Evolutionary conservation across 2,888 invertebrate species (phyloP).

Genomic region (Parapristionchus giblindavisi): DNA sequence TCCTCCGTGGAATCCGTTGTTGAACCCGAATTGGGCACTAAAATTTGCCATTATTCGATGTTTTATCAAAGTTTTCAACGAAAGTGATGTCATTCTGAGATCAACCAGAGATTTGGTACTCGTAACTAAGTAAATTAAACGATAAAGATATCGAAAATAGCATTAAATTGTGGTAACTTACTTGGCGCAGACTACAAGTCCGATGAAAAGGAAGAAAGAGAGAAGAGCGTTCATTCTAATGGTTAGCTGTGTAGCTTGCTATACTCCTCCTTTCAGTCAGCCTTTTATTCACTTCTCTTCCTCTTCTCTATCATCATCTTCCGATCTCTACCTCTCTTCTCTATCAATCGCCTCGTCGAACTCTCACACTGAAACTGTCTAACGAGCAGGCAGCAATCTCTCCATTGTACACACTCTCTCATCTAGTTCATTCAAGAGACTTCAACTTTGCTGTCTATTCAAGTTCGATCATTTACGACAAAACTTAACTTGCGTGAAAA

Average conservation of each 20-base stretch:
- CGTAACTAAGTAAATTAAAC: too few species aligned
- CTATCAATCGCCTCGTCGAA: background rate
- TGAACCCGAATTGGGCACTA: constrained; percentile 33
- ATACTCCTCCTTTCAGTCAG: background rate
- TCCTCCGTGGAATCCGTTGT: background rate
- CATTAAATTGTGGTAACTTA: background rate
- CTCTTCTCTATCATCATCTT: background rate
- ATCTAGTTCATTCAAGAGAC: too few species aligned
- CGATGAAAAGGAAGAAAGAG: constrained; percentile 13
- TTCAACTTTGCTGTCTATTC: too few species aligned
- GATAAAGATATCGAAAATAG: background rate
- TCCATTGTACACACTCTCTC: too few species aligned
- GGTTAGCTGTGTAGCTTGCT: constrained; percentile 6
- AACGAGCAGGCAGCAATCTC: constrained; percentile 5
- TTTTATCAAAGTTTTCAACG: background rate
- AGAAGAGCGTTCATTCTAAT: constrained; percentile 24
- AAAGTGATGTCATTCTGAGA: background rate
- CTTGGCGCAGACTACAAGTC: constrained; percentile 18
- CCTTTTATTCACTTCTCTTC: constrained; percentile 17
- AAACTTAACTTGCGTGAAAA: too few species aligned
- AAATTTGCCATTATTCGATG: background rate
- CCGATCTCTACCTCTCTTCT: constrained; percentile 15
- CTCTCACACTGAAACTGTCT: constrained; percentile 23
- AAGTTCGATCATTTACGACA: too few species aligned
- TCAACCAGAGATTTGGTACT: background rate